Conservation (phyloP, 2,797 vertebrate genomes). For the Australoheros facetus region DNA sequence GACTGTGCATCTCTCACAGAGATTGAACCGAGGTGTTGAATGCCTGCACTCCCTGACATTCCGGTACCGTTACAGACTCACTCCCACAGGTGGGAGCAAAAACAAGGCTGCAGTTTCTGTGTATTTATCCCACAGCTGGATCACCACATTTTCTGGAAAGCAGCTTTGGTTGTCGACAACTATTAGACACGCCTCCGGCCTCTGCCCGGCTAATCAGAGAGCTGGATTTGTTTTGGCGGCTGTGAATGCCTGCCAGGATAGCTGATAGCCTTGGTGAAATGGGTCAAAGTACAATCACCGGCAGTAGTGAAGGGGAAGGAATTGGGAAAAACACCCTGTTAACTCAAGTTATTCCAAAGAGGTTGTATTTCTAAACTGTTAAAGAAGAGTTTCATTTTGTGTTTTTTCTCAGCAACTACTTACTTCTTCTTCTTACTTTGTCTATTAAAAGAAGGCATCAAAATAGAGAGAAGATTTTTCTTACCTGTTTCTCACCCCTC, state of each 20-base stretch:
- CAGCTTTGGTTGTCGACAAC: slow-evolving; percentile 55
- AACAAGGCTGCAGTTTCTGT: slow-evolving; percentile 58
- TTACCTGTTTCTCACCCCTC: slow-evolving; percentile 80
- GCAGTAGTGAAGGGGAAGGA: slow-evolving; percentile 20
- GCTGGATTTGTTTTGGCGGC: slow-evolving; percentile 72
- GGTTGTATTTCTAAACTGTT: neutral
- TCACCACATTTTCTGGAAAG: slow-evolving; percentile 47
- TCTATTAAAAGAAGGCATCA: neutral
- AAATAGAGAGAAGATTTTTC: slow-evolving; percentile 15
- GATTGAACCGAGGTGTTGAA: slow-evolving; percentile 19
- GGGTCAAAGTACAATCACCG: slow-evolving; percentile 77
- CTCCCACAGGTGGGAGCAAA: slow-evolving; percentile 71
- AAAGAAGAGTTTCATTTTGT: neutral
- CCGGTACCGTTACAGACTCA: slow-evolving; percentile 47
- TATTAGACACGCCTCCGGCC: slow-evolving; percentile 43
- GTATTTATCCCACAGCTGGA: slow-evolving; percentile 66
- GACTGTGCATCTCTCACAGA: slow-evolving; percentile 10
- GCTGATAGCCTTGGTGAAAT: slow-evolving; percentile 70
- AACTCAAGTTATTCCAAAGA: slow-evolving; percentile 42
- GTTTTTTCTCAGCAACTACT: neutral
- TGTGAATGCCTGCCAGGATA: slow-evolving; percentile 59
- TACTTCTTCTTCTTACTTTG: neutral
- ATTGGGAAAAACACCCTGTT: slow-evolving; percentile 48
- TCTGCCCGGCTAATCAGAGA: slow-evolving; percentile 62
- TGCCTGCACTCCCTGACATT: slow-evolving; percentile 60